A percentile compares a stretch with the other conserved stretches of the same genome.
Conservation (phyloP, 2,113 vertebrate genomes). For the Gavia stellata region DNA sequence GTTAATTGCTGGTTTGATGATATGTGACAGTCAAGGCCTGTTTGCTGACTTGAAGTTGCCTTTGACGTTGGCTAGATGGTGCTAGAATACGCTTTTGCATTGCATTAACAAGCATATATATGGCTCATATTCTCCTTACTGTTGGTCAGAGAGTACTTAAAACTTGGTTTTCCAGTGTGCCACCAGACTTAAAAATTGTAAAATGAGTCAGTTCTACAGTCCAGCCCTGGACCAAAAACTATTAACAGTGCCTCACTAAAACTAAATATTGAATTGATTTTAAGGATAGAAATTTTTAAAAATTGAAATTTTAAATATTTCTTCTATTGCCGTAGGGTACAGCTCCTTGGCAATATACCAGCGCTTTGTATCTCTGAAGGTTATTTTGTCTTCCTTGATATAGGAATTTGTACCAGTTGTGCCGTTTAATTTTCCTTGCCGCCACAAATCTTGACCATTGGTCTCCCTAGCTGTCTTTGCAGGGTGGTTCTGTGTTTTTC, state of each 20-base stretch:
- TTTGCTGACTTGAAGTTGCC: not conserved
- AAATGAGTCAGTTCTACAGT: not conserved
- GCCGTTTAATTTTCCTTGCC: not conserved
- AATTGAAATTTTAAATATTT: not conserved
- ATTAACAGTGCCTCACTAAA: not conserved
- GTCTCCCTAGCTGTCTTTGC: not conserved
- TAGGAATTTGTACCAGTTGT: not conserved
- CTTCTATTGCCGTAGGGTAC: not conserved
- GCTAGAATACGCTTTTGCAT: not conserved
- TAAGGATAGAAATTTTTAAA: not conserved
- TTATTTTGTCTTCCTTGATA: not conserved
- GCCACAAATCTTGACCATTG: not conserved
- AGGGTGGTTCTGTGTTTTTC: not conserved
- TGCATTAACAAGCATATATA: not conserved
- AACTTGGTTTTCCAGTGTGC: not conserved
- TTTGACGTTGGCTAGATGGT: slow-evolving; percentile 18
- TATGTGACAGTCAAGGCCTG: not conserved
- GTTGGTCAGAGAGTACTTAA: not conserved
- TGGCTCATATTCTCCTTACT: not conserved
- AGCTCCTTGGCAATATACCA: not conserved
- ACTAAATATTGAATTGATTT: not conserved
- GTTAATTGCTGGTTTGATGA: not conserved
- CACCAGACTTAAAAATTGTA: not conserved
- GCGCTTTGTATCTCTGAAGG: not conserved
- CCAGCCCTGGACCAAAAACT: not conserved